Base-by-base conservation (phyloP, 2,888 invertebrate genomes). In the Candidula unifasciata region DNA sequence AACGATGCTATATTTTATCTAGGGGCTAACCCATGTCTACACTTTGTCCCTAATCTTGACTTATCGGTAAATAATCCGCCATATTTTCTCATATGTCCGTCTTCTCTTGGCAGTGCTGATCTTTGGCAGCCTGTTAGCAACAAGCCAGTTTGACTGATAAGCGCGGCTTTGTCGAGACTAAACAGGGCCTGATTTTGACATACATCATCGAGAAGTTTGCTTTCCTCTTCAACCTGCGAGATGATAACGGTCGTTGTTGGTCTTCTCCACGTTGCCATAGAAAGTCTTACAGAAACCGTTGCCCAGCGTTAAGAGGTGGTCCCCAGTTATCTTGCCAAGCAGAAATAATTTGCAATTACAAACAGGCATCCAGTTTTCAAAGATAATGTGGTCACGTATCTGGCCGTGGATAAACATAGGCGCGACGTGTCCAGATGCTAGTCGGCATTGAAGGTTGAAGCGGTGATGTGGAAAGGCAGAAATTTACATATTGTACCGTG, bases 261-360 rank as follows among this genome's bases (percentile, higher is more conserved):
- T 6, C 13, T 13, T 44, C 13, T 44, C 44, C 44, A 44, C 13
- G 44, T 44, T 44, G 44, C 13, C 44, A 13, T 44, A 44, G 27
- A 27, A 10, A 44, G 5, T 2, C 44, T n/a, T 24, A 27, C 73
- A 52, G 52, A 52, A 24, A n/a, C 44, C n/a, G 24, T 44, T 54
- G 6, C 54, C 30, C 18, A 30, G 52, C 37, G 33, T 74, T 54
- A 74, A 54, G 30, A 74, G 54, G 54, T 74, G 2, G n/a, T 5
- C 74, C 30, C 52, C 54, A 77, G 57, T 77, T 64, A 8, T n/a
- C 21, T 0, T 24, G 10, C 76, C 24, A 24, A 35, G 35, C 21
- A 33, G 64, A 64, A 78, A 35, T 78, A 60, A 78, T 78, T 78
- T 78, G 24, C 60, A 78, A 35, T 35, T 64, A 35, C 60, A 78